A percentile compares a stretch with the other conserved stretches of the same genome.
These are phyloP conservation scores for Apocrypta bakeri DNA, from an alignment of 1,140 invertebrate species.

Conservation along the genomic window DNA sequence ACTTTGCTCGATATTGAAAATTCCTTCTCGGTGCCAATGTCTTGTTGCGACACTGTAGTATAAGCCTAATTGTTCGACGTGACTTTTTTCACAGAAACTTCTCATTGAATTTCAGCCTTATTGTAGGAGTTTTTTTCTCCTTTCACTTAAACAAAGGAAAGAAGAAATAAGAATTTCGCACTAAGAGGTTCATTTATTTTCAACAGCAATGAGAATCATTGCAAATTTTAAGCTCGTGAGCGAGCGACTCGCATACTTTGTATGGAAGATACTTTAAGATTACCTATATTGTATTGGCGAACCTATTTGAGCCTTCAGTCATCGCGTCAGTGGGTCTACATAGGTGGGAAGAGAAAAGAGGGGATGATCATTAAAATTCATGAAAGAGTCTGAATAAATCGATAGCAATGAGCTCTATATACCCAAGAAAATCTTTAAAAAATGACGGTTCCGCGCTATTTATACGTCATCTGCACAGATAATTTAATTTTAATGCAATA, in stretches of 20 bases:
- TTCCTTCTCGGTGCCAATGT: no score
- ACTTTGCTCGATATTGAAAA: neutral
- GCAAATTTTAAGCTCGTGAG: no score
- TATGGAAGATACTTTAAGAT: slow-evolving; percentile 4
- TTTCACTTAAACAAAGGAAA: no score
- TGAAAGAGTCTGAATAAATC: slow-evolving; percentile 41
- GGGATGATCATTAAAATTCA: slow-evolving; percentile 25
- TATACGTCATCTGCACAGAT: neutral
- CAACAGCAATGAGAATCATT: no score
- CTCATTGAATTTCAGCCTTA: no score
- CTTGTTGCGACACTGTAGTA: no score
- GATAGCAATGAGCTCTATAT: slow-evolving; percentile 12
- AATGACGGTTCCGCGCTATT: neutral
- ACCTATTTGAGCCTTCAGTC: neutral
- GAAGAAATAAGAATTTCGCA: no score
- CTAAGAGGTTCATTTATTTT: no score
- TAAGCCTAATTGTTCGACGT: no score
- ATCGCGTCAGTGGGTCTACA: neutral
- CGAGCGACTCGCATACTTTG: neutral
- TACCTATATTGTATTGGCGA: slow-evolving; percentile 1
- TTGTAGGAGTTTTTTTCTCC: no score
- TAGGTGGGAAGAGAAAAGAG: neutral
- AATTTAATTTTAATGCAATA: no score
- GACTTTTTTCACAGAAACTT: no score
- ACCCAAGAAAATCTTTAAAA: slow-evolving; percentile 32